These are phyloP conservation scores for Callopanchax toddi DNA, from an alignment of 2,113 vertebrate species.

Conservation along the genomic window DNA sequence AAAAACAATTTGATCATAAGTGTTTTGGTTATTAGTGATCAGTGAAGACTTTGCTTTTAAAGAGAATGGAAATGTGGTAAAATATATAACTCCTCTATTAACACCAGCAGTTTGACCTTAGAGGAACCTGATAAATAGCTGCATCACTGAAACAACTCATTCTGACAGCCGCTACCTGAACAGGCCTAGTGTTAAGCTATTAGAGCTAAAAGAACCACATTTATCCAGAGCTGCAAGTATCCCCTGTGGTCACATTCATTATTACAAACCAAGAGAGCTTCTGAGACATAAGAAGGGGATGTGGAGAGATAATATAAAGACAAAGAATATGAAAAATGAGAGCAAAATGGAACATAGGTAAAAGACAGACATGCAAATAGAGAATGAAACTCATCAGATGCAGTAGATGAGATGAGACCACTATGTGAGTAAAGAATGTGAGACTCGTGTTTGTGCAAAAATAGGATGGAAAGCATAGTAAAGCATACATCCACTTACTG, in stretches of 20 bases:
- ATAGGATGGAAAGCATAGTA: neutral
- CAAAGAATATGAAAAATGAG: slow-evolving; percentile 2
- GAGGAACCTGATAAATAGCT: slow-evolving; percentile 44
- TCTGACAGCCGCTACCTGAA: slow-evolving; percentile 41
- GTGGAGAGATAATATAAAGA: slow-evolving; percentile 16
- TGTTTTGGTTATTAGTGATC: too few species aligned
- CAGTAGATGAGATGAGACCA: slow-evolving; percentile 12
- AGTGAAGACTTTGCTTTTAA: too few species aligned
- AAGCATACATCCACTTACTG: slow-evolving; percentile 16
- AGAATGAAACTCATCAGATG: slow-evolving; percentile 1
- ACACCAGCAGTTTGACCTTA: too few species aligned
- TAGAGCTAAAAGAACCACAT: slow-evolving; percentile 65
- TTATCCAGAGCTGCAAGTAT: slow-evolving; percentile 48
- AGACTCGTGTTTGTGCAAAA: slow-evolving; percentile 1
- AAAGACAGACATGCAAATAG: neutral
- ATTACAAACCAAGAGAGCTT: slow-evolving; percentile 47
- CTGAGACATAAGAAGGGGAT: slow-evolving; percentile 35
- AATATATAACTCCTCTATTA: too few species aligned
- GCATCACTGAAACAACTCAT: slow-evolving; percentile 44
- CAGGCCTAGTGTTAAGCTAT: slow-evolving; percentile 60
- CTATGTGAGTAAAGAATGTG: neutral
- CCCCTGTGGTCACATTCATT: slow-evolving; percentile 55
- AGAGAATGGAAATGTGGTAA: too few species aligned
- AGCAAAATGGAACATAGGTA: neutral
- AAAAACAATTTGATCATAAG: too few species aligned